These are phyloP conservation scores for Eupithecia centaureata DNA, from an alignment of 2,888 invertebrate genomes.

Conservation along the genomic window DNA sequence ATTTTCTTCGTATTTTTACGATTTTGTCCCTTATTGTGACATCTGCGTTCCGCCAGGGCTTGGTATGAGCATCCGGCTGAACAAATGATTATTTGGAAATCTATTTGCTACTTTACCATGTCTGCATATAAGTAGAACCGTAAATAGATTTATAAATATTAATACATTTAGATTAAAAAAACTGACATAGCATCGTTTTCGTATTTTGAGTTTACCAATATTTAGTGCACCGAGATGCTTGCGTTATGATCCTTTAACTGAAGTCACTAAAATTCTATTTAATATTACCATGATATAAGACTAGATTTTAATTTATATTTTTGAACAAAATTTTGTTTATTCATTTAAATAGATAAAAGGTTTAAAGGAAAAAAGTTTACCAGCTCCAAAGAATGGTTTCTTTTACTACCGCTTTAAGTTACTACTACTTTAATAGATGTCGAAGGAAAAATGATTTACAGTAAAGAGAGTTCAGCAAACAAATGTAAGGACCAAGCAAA, in stretches of 20 bases:
- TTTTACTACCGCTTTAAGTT: too few relatives aligned
- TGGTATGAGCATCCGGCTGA: not conserved
- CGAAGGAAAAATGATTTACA: not conserved
- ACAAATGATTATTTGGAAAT: conserved; percentile 9
- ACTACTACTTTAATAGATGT: too few relatives aligned
- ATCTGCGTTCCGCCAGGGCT: conserved; percentile 1
- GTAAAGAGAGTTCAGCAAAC: not conserved
- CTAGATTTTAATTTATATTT: too few relatives aligned
- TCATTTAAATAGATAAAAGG: too few relatives aligned
- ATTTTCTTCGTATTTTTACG: conserved; percentile 45
- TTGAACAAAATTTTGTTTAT: too few relatives aligned
- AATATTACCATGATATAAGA: too few relatives aligned
- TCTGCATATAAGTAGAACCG: not conserved
- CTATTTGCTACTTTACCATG: not conserved
- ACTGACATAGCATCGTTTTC: not conserved
- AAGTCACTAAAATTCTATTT: too few relatives aligned
- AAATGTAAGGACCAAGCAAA: not conserved
- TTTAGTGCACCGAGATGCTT: not conserved
- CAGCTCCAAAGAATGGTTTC: too few relatives aligned
- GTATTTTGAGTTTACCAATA: not conserved
- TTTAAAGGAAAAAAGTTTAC: too few relatives aligned
- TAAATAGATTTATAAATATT: not conserved
- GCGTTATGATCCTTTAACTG: too few relatives aligned
- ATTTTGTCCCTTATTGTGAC: conserved; percentile 24
- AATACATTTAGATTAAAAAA: not conserved